Evolutionary conservation across 2,797 vertebrate species (phyloP), one percentile per base, ranked within the genome.

Genomic region (Synaphobranchus kaupii): DNA sequence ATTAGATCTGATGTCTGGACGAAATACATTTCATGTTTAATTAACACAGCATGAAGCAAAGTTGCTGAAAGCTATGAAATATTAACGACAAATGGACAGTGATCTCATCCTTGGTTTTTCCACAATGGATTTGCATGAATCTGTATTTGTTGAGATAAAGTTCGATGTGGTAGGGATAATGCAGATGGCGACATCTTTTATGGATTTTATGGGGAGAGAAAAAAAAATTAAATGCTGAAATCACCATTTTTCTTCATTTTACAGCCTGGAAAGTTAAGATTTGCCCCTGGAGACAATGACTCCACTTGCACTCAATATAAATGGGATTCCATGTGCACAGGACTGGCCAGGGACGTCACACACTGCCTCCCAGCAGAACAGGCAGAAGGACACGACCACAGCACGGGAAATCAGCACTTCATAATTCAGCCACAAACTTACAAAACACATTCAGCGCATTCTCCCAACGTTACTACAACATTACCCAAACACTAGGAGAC

Each of bases 41-140:
- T 81, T 81, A 50, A 25, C 50, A 81, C 44, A 4, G 47, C 47
- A n/a, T 50, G 7, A 81, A 22, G 4, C 78, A 48, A 6, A 22
- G 78, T n/a, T 50, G 44, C 78, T 81, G 78, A 81, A 48, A 47
- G 44, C 78, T 81, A n/a, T 81, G 34, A 82, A 83, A 52, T 68
- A 48, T 50, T 60, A 3, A 86, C 68, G 20, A 50, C 85, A 78
- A 86, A 50, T 81, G 78, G 84, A 56, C 58, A 28, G 83, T 91
- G 87, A 90, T 85, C 88, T 88, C 82, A 87, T 68, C 50, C 89
- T 81, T 34, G 52, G 85, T 63, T 89, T 90, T 84, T 90, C 90
- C 90, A 85, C 56, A 87, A 84, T 68, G 60, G 86, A 86, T 87
- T 80, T 89, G 86, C 86, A 86, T 85, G 86, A 82, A 88, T 86